A percentile compares a stretch with the other conserved stretches of the same genome.
phyloP scores from a whole-genome alignment of 1,140 invertebrate species.

The Pectinophora gossypiella region DNA sequence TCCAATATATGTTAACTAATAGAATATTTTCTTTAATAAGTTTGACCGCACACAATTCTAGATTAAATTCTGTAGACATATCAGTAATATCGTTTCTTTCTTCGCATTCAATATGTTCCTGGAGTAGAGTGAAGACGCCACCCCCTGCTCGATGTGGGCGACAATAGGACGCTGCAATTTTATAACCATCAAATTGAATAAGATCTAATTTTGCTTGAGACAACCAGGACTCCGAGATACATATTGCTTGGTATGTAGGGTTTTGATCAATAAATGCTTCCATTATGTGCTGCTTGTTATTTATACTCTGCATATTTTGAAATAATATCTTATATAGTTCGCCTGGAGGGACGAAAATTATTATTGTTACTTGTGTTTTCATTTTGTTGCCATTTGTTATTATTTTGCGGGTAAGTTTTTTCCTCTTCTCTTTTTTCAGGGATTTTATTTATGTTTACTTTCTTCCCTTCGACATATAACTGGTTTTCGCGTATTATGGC shows the following conservation, averaged over 20 bases:
- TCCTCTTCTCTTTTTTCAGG: no score
- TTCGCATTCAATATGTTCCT: not conserved
- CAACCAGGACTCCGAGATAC: conserved; percentile 9
- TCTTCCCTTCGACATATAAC: no score
- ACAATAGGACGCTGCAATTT: not conserved
- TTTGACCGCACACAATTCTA: conserved; percentile 4
- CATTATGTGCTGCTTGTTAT: conserved; percentile 3
- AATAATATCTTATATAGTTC: no score
- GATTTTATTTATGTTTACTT: no score
- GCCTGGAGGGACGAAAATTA: no score
- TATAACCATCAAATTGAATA: not conserved
- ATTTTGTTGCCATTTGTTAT: no score
- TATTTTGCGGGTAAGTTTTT: no score
- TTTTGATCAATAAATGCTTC: conserved; percentile 6
- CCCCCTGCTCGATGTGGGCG: not conserved
- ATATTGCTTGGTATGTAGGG: conserved; percentile 1
- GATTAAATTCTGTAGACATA: not conserved
- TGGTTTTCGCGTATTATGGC: no score
- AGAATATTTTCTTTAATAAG: not conserved
- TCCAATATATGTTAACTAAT: conserved; percentile 3
- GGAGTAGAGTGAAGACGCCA: not conserved
- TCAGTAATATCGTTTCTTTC: conserved; percentile 1
- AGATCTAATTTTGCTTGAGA: not conserved
- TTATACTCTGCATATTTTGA: conserved; percentile 10
- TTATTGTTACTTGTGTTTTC: no score